Evolutionary conservation across 2,888 invertebrate species (phyloP).

Genomic region (Noctua comes): DNA sequence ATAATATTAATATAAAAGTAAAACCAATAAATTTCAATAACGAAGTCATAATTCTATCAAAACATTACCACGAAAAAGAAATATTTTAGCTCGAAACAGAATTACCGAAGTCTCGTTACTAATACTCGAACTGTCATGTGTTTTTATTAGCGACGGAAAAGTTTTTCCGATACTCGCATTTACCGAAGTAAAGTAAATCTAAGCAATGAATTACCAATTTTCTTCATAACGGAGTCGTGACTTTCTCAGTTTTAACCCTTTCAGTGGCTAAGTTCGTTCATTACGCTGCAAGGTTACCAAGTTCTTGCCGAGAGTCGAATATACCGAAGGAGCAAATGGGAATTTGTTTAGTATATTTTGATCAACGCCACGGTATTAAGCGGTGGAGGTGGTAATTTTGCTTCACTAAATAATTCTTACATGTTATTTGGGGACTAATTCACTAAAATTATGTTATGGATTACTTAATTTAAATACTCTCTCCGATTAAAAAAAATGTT

Average conservation of each 20-base stretch:
- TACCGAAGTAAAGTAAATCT: conserved; percentile 76
- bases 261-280: conserved; percentile 83
- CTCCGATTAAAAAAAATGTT: too few species aligned
- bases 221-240: conserved; percentile 81
- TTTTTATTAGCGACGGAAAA: conserved; percentile 75
- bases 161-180: conserved; percentile 78
- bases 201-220: conserved; percentile 86
- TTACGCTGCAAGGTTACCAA: conserved; percentile 76
- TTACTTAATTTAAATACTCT: background rate
- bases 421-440: background rate
- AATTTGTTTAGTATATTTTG: conserved; percentile 77
- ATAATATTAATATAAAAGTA: conserved; percentile 20
- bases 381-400: conserved; percentile 67
- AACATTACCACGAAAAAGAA: conserved; percentile 46
- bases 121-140: conserved; percentile 73
- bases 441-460: background rate
- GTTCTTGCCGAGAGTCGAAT: conserved; percentile 78
- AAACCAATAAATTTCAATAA: conserved; percentile 42
- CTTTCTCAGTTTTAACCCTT: conserved; percentile 82
- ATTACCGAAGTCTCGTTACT: conserved; percentile 65
- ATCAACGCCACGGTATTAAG: conserved; percentile 64
- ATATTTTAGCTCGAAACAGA: conserved; percentile 60
- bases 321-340: conserved; percentile 75
- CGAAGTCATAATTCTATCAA: conserved; percentile 37
- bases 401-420: background rate